Conservation (phyloP, 2,888 invertebrate species). For the Aspidapion aeneum region DNA sequence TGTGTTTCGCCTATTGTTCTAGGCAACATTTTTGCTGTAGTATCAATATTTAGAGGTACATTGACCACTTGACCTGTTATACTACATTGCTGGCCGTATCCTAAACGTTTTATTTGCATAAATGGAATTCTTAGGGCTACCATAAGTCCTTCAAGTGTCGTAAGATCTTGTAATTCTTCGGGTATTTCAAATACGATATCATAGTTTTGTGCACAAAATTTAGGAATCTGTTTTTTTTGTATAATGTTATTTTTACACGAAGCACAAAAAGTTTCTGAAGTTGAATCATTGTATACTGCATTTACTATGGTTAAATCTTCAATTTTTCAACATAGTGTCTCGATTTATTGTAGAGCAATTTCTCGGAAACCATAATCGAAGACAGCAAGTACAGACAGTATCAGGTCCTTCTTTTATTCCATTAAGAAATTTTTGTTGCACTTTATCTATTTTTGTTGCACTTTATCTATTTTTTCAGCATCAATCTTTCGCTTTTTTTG, state of each 20-base stretch:
- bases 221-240: conserved; percentile 2
- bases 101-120: conserved; percentile 13
- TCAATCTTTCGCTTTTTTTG: too few relatives aligned
- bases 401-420: conserved; percentile 8
- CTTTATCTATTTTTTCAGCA: too few relatives aligned
- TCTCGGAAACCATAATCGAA: conserved; percentile 5
- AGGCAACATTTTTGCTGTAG: conserved; percentile 10
- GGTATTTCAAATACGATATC: conserved; percentile 7
- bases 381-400: conserved; percentile 7
- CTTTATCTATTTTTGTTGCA: too few relatives aligned
- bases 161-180: conserved; percentile 9
- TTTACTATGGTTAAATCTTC: conserved; percentile 1
- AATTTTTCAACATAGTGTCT: background rate
- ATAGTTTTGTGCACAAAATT: conserved; percentile 1
- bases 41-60: conserved; percentile 13
- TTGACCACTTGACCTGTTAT: conserved; percentile 17
- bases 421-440: conserved; percentile 4
- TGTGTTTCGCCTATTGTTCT: conserved; percentile 13
- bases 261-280: conserved; percentile 1
- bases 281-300: conserved; percentile 1
- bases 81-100: conserved; percentile 10
- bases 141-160: conserved; percentile 12
- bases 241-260: conserved; percentile 1
- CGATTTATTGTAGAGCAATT: background rate
- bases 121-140: conserved; percentile 12